Conservation (phyloP, 2,113 vertebrate genomes). For the Bagarius yarrelli region DNA sequence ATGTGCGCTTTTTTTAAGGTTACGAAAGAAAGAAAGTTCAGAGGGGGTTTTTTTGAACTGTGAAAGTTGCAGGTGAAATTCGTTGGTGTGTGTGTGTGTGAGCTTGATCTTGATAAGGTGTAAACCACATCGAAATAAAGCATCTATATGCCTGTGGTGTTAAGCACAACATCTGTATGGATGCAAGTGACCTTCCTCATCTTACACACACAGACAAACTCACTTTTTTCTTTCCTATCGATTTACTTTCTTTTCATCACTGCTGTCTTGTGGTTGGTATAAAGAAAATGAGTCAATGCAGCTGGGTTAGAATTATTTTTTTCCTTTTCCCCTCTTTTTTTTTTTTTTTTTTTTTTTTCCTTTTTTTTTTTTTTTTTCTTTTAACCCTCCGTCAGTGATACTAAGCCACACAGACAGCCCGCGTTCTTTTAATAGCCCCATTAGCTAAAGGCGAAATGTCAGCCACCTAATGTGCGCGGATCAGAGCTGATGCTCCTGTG, state of each 20-base stretch:
- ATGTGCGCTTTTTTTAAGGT: neutral
- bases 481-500: slow-evolving; percentile 27
- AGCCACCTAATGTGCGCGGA: slow-evolving; percentile 40
- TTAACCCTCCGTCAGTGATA: slow-evolving; percentile 11
- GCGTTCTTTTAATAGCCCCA: slow-evolving; percentile 47
- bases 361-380: neutral
- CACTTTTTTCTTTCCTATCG: too few species aligned
- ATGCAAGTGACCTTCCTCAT: too few species aligned
- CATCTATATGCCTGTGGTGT: neutral
- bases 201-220: too few species aligned
- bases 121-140: neutral
- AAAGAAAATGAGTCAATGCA: slow-evolving; percentile 5
- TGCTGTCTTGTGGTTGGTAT: neutral
- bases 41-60: neutral
- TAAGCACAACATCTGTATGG: slow-evolving; percentile 28
- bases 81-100: neutral
- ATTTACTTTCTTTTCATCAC: too few species aligned
- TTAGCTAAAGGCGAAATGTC: slow-evolving; percentile 49
- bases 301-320: neutral
- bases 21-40: neutral
- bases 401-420: slow-evolving; percentile 23
- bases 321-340: too few species aligned
- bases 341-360: neutral
- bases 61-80: neutral
- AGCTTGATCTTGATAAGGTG: neutral